Evolutionary conservation across 2,797 vertebrate species (phyloP).

Genomic region (Melanotaenia maccullochi): DNA sequence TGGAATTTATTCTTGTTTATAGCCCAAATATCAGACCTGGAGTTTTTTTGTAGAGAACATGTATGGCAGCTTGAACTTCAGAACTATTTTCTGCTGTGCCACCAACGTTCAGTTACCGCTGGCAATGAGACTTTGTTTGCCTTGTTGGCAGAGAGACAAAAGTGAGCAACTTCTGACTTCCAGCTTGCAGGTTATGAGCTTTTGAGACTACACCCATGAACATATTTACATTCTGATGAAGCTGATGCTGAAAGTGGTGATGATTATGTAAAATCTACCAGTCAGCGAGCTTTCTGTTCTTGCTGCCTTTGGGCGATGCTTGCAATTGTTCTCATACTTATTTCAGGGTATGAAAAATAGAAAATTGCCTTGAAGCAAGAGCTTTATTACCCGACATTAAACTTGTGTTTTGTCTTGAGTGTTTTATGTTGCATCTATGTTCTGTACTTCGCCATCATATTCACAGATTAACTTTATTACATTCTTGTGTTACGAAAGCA

Average conservation of each 20-base stretch:
- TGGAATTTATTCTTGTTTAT: conserved; percentile 25
- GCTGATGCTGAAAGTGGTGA: conserved; percentile 37
- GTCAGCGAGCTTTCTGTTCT: conserved; percentile 52
- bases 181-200: conserved; percentile 57
- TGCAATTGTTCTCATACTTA: conserved; percentile 35
- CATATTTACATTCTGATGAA: conserved; percentile 71
- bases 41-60: conserved; percentile 31
- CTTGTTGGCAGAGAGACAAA: conserved; percentile 34
- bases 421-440: conserved; percentile 23
- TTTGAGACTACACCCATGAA: conserved; percentile 52
- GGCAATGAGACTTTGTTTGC: conserved; percentile 41
- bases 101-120: conserved; percentile 35
- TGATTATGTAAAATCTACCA: conserved; percentile 59
- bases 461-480: conserved; percentile 21
- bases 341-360: conserved; percentile 50
- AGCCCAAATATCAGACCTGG: not conserved
- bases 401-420: not conserved
- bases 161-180: conserved; percentile 30
- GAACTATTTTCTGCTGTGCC: conserved; percentile 45
- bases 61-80: conserved; percentile 27
- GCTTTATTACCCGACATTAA: conserved; percentile 17
- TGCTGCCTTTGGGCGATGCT: conserved; percentile 36
- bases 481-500: not conserved
- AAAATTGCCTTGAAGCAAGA: conserved; percentile 46
- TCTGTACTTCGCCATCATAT: conserved; percentile 36